Percentiles rank a stretch among this genome's conserved stretches.
Evolutionary conservation across 2,113 vertebrate species (phyloP).

Genomic region (Lepisosteus osseus): DNA sequence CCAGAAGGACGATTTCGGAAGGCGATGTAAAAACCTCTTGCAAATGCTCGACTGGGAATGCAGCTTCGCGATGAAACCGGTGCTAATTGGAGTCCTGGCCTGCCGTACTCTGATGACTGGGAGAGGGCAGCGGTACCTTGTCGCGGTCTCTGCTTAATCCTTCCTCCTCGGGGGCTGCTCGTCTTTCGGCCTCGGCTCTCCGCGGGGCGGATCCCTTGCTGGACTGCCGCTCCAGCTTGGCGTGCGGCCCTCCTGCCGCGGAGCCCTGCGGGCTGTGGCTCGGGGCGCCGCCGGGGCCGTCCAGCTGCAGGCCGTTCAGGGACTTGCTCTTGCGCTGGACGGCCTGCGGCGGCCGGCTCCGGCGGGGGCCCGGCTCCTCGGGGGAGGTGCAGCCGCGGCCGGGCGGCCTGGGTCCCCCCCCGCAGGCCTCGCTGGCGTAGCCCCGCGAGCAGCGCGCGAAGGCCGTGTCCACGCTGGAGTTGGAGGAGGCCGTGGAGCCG

Average conservation of each 20-base stretch:
- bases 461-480: slow-evolving; percentile 92
- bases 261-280: slow-evolving; percentile 32
- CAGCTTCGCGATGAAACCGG: neutral
- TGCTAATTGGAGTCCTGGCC: no score
- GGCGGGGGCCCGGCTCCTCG: slow-evolving; percentile 49
- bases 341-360: slow-evolving; percentile 57
- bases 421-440: slow-evolving; percentile 71
- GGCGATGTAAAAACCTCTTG: slow-evolving; percentile 7
- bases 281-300: slow-evolving; percentile 66
- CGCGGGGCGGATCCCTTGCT: slow-evolving; percentile 66
- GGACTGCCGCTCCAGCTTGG: slow-evolving; percentile 78
- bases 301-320: slow-evolving; percentile 89
- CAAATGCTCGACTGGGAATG: slow-evolving; percentile 30
- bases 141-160: slow-evolving; percentile 56
- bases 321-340: slow-evolving; percentile 89
- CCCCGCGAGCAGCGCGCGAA: slow-evolving; percentile 80
- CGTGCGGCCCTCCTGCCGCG: slow-evolving; percentile 70
- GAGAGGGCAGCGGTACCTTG: slow-evolving; percentile 33
- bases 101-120: no score
- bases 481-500: slow-evolving; percentile 83
- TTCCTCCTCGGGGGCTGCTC: slow-evolving; percentile 75
- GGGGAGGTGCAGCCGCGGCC: slow-evolving; percentile 73
- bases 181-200: slow-evolving; percentile 69
- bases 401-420: slow-evolving; percentile 66
- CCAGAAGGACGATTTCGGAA: no score